Evolutionary conservation across 1,140 invertebrate genomes (phyloP).

Genomic region (Amphibalanus amphitrite): DNA sequence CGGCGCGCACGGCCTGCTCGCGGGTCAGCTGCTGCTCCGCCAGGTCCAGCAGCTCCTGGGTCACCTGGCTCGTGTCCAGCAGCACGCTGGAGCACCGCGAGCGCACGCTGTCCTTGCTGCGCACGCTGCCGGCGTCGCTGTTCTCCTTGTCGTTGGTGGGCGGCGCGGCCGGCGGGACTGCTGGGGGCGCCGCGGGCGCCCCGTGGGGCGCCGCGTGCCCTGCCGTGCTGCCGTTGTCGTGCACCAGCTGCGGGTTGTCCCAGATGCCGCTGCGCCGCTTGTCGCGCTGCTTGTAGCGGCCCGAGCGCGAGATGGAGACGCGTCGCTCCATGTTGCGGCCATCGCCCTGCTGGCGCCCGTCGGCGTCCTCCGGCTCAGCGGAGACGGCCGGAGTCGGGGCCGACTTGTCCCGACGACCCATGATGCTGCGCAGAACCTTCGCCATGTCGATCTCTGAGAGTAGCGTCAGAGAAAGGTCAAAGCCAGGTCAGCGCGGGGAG

Average conservation of each 20-base stretch:
- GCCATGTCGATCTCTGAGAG: too few species aligned
- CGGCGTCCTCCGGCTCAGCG: background rate
- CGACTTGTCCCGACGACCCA: background rate
- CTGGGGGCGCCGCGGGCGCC: too few species aligned
- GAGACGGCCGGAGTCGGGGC: too few species aligned
- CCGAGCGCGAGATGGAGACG: slow-evolving; percentile 15
- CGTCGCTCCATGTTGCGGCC: slow-evolving; percentile 7
- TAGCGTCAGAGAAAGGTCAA: too few species aligned
- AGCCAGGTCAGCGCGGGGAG: too few species aligned
- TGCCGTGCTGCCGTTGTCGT: background rate
- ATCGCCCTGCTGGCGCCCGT: slow-evolving; percentile 18
- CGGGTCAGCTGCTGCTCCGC: slow-evolving; percentile 10
- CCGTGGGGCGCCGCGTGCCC: too few species aligned
- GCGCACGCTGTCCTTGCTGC: slow-evolving; percentile 9
- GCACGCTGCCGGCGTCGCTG: slow-evolving; percentile 41
- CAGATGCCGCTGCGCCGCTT: slow-evolving; percentile 3
- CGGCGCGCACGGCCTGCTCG: background rate
- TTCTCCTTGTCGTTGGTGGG: slow-evolving; percentile 41
- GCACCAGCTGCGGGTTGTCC: background rate
- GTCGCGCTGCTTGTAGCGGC: slow-evolving; percentile 1
- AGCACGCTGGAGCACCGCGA: slow-evolving; percentile 8
- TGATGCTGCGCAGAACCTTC: background rate
- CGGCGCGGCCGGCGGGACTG: background rate
- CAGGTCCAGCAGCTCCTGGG: slow-evolving; percentile 9
- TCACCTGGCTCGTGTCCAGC: slow-evolving; percentile 6